phyloP scores from a whole-genome alignment of 2,113 vertebrate species.

The Sylvia atricapilla region DNA sequence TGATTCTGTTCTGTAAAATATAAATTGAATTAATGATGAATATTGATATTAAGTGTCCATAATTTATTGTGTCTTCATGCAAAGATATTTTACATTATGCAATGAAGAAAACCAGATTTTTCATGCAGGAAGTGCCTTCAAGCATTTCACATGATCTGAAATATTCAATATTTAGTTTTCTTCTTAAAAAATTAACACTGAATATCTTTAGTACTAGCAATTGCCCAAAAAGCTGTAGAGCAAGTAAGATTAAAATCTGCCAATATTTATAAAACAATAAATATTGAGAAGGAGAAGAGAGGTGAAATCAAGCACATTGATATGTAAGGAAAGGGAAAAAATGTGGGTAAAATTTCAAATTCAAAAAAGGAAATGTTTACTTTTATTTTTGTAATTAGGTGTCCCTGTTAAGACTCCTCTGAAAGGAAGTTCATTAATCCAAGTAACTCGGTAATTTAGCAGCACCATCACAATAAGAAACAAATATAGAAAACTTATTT shows the following conservation, averaged over 20 bases:
- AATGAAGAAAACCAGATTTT: neutral
- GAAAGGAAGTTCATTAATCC: neutral
- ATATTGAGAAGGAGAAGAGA: neutral
- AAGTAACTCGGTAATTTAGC: neutral
- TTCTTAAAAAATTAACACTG: neutral
- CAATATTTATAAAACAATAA: neutral
- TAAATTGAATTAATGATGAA: neutral
- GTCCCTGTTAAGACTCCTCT: neutral
- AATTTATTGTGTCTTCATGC: neutral
- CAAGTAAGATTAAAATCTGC: neutral
- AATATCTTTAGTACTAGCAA: neutral
- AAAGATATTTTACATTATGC: neutral
- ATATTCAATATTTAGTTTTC: neutral
- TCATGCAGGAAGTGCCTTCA: neutral
- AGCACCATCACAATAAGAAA: conserved; percentile 3
- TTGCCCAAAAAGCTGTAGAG: neutral
- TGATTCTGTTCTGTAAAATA: neutral
- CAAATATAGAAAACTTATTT: conserved; percentile 20
- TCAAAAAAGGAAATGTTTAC: neutral
- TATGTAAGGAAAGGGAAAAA: neutral
- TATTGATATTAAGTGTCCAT: neutral
- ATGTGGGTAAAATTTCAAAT: neutral
- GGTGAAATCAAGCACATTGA: neutral
- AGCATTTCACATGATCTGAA: neutral
- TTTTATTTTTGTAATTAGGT: neutral